Conservation (phyloP, 2,888 invertebrate species). For the Sesia apiformis region DNA sequence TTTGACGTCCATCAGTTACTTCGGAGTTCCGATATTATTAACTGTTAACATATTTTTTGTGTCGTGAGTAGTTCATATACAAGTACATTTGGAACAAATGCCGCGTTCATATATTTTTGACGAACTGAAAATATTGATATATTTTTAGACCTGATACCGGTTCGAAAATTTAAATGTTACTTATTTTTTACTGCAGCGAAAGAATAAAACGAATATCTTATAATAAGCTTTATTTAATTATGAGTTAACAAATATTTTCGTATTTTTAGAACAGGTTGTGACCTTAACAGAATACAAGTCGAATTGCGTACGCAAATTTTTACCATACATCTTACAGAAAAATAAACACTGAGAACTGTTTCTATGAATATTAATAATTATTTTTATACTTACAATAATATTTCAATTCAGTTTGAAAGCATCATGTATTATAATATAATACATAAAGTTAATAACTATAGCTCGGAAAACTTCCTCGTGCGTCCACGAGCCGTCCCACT, state of each 20-base stretch:
- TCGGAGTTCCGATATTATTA: too few relatives aligned
- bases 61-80: too few relatives aligned
- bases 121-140: too few relatives aligned
- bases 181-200: neutral
- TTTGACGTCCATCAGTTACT: too few relatives aligned
- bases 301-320: constrained; percentile 59
- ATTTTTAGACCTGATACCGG: too few relatives aligned
- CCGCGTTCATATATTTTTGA: too few relatives aligned
- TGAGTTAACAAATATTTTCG: constrained; percentile 74
- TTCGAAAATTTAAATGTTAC: too few relatives aligned
- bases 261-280: constrained; percentile 73
- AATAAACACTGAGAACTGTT: constrained; percentile 70
- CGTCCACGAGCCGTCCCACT: constrained; percentile 55
- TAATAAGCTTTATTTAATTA: constrained; percentile 76
- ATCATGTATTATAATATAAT: constrained; percentile 70
- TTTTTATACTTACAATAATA: constrained; percentile 72
- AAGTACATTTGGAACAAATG: too few relatives aligned
- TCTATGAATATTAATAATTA: constrained; percentile 70
- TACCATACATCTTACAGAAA: constrained; percentile 65
- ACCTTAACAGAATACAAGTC: constrained; percentile 73
- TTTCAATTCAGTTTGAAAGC: constrained; percentile 71
- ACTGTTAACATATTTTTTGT: too few relatives aligned
- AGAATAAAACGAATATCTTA: constrained; percentile 68
- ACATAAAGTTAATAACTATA: constrained; percentile 67
- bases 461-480: constrained; percentile 53